phyloP scores from a whole-genome alignment of 2,113 vertebrate genomes.

The Steatornis caripensis region DNA sequence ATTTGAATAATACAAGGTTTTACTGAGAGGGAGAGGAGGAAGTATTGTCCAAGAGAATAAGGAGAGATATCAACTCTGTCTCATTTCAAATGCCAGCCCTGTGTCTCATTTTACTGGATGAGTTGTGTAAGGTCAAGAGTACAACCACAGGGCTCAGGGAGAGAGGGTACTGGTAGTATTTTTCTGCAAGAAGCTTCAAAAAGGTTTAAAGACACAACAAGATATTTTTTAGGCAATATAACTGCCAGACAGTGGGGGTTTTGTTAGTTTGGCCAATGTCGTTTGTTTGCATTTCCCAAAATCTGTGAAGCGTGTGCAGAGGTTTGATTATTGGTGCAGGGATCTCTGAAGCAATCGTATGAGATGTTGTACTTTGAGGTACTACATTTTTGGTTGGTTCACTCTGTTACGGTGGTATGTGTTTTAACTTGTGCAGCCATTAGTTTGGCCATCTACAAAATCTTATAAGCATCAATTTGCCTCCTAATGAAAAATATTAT shows the following conservation, averaged over 20 bases:
- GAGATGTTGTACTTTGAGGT: neutral
- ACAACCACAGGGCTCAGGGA: neutral
- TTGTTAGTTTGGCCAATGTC: neutral
- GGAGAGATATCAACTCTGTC: neutral
- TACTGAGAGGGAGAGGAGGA: neutral
- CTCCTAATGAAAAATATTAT: neutral
- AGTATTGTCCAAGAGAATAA: neutral
- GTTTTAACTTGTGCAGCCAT: neutral
- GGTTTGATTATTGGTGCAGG: neutral
- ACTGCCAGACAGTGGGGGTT: neutral
- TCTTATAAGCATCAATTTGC: neutral
- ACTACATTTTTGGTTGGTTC: neutral
- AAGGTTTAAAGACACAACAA: neutral
- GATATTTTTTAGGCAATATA: neutral
- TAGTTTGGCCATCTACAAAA: neutral
- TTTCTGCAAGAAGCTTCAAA: neutral
- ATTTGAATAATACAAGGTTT: conserved; percentile 29
- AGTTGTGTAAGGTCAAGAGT: conserved; percentile 1
- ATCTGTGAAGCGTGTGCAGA: neutral
- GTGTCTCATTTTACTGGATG: neutral
- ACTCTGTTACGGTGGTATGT: neutral
- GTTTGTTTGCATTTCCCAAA: neutral
- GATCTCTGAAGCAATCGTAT: neutral
- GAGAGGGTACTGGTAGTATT: neutral
- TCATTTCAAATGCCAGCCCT: neutral